phyloP scores from a whole-genome alignment of 30 jellyfish, hydroid and myxozoan species.

The Cassiopea andromeda region DNA sequence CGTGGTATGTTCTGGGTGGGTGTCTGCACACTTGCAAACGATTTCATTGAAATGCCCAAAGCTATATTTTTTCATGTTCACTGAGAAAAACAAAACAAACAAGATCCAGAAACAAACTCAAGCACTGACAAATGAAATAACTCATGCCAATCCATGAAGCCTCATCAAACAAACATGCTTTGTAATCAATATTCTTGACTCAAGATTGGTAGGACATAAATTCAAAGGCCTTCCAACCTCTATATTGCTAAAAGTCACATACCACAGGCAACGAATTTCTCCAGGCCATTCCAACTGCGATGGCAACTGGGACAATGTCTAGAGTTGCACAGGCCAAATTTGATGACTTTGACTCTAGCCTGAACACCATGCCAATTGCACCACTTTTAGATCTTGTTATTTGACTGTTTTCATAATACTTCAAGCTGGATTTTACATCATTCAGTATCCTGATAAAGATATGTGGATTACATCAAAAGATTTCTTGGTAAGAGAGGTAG shows the following conservation, averaged over 20 bases:
- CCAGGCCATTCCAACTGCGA: slow-evolving; percentile 67
- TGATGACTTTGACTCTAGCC: slow-evolving; percentile 28
- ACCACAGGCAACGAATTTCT: slow-evolving; percentile 61
- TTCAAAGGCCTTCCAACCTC: too few relatives aligned
- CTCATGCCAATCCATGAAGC: too few relatives aligned
- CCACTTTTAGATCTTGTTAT: slow-evolving; percentile 7
- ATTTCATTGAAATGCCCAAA: too few relatives aligned
- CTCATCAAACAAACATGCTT: too few relatives aligned
- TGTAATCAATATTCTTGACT: too few relatives aligned
- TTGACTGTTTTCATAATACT: slow-evolving; percentile 31
- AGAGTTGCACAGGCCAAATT: slow-evolving; percentile 29
- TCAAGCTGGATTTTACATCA: slow-evolving; percentile 50
- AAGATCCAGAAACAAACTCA: too few relatives aligned
- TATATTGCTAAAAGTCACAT: neutral
- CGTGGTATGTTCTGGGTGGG: too few relatives aligned
- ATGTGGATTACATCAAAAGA: neutral
- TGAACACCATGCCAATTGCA: slow-evolving; percentile 43
- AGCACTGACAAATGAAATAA: too few relatives aligned
- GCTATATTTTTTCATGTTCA: too few relatives aligned
- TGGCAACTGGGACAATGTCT: slow-evolving; percentile 41
- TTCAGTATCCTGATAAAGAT: slow-evolving; percentile 28
- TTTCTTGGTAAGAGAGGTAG: neutral
- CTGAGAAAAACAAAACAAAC: too few relatives aligned
- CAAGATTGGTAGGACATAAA: too few relatives aligned
- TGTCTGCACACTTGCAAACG: too few relatives aligned